Conservation (phyloP, 2,797 vertebrate genomes). For the Danio jaintianensis region DNA sequence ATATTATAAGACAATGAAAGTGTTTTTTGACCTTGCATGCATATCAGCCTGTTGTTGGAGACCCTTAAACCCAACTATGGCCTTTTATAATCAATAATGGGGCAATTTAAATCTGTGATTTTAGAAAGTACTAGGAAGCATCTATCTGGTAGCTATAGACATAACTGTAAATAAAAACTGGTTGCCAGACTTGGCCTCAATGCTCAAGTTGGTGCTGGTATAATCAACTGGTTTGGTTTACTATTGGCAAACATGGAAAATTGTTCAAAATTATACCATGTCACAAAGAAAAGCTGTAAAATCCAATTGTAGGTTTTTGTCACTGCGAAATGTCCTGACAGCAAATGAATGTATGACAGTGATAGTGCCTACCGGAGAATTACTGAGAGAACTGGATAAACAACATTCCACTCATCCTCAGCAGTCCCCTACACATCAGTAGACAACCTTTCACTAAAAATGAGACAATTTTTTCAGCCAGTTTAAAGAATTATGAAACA, state of each 20-base stretch:
- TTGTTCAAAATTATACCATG: not conserved
- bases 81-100: no score
- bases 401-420: not conserved
- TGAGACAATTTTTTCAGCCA: not conserved
- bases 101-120: not conserved
- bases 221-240: not conserved
- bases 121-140: not conserved
- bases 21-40: no score
- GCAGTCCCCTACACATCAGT: not conserved
- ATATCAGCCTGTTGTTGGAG: no score
- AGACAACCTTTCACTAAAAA: not conserved
- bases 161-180: not conserved
- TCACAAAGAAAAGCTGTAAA: not conserved
- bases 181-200: not conserved
- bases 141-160: conserved; percentile 2
- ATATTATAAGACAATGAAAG: no score
- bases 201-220: not conserved
- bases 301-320: not conserved
- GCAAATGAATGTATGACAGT: not conserved
- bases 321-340: not conserved
- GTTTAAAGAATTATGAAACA: not conserved
- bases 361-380: not conserved
- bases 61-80: no score
- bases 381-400: not conserved
- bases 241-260: not conserved